Base-by-base conservation (phyloP, 2,888 invertebrate genomes). In the Elysia crispata region DNA sequence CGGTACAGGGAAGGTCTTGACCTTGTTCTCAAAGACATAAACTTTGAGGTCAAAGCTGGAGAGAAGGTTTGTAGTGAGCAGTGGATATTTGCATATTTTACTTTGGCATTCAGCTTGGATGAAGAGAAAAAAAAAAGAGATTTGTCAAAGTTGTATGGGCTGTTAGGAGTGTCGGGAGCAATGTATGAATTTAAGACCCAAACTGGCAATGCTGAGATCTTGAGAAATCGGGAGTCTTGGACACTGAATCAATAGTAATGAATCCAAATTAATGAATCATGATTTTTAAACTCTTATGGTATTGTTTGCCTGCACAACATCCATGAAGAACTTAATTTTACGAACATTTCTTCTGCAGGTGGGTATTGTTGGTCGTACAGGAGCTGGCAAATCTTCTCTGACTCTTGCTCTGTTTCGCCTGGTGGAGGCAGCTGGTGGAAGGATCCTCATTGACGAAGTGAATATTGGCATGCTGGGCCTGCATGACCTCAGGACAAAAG, bases 391-490 rank as follows among this genome's bases (percentile, higher is more conserved):
- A 88, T 95, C 95, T 0, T 95, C 95, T 0, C 92, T 95, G 67
- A 94, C 95, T 82, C 94, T 95, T 0, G 95, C 96, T 0, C 92
- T 97, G 75, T 97, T 97, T 92, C 95, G 97, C 80, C 91, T 98
- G 82, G 95, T 96, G 13, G 95, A 95, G 83, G 94, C 95, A 31
- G 95, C 95, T 77, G 50, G 31, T 57, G 98, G 98, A 0, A 93
- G 94, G 31, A 95, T 98, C 54, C 91, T 94, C 77, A 96, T 98
- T 85, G 98, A 98, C 91, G 95, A 94, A 0, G 93, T 95, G 1
- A 89, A 93, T 82, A 91, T 92, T 64, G 85, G 86, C 49, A 81
- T 86, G 0, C 91, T 98, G 82, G 96, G 96, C 0, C 93, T 97
- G 1, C 93, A 95, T 91, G 95, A 96, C 87, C 93, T 98, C 50